Evolutionary conservation across 1,140 invertebrate species (phyloP).

Genomic region (Temnothorax curvispinosus): DNA sequence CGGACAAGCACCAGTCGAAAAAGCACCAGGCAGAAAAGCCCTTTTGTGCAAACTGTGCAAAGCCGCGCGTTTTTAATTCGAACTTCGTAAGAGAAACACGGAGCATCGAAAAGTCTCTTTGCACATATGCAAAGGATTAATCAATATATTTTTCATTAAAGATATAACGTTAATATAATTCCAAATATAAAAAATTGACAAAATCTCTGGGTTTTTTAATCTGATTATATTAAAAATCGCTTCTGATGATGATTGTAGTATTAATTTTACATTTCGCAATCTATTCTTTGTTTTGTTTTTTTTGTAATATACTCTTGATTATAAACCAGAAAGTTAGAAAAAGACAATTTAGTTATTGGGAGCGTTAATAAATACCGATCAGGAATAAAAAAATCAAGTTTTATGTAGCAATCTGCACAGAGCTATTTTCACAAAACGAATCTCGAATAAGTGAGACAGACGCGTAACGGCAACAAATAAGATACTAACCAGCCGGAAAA

Average conservation of each 20-base stretch:
- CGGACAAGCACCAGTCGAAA: too few relatives aligned
- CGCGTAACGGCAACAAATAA: constrained; percentile 16
- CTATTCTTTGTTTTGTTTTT: background rate
- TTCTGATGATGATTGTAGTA: background rate
- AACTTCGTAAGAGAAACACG: too few relatives aligned
- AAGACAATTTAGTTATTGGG: background rate
- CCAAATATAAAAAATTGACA: background rate
- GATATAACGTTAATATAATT: background rate
- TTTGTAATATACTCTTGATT: background rate
- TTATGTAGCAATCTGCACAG: background rate
- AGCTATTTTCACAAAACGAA: constrained; percentile 2
- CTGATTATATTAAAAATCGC: background rate
- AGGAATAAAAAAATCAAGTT: background rate
- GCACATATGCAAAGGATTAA: too few relatives aligned
- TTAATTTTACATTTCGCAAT: background rate
- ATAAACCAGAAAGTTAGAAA: background rate
- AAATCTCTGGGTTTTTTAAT: background rate
- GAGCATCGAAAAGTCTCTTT: too few relatives aligned
- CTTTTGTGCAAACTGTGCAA: too few relatives aligned
- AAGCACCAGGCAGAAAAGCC: too few relatives aligned
- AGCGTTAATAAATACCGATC: background rate
- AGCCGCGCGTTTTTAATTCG: too few relatives aligned
- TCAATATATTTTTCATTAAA: background rate
- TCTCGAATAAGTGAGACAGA: background rate
- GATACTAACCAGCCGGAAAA: constrained; percentile 4